Conservation (phyloP, 2,113 vertebrate species). For the Sceloporus tristichus region DNA sequence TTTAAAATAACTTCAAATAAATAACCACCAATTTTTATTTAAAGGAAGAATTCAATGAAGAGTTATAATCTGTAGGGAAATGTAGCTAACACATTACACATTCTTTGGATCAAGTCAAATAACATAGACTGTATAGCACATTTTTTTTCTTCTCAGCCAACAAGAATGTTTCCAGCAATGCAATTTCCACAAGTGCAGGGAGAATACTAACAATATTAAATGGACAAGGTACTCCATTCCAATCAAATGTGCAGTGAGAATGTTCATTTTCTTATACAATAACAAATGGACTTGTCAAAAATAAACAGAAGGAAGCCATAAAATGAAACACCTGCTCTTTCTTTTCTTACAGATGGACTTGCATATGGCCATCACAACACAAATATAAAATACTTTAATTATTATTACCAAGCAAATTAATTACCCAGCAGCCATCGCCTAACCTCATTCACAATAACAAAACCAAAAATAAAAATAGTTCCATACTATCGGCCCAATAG, state of each 20-base stretch:
- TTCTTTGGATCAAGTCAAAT: constrained; percentile 42
- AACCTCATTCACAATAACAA: constrained; percentile 51
- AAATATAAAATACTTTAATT: constrained; percentile 68
- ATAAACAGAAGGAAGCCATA: constrained; percentile 68
- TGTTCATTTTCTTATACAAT: constrained; percentile 65
- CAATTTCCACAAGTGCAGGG: constrained; percentile 29
- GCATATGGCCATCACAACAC: constrained; percentile 61
- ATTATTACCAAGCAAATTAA: constrained; percentile 69
- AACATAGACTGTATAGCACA: background rate
- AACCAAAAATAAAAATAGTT: background rate
- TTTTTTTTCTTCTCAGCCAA: constrained; percentile 9
- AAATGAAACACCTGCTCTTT: constrained; percentile 67
- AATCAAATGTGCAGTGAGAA: constrained; percentile 49
- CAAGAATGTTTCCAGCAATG: constrained; percentile 27
- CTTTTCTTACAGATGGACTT: constrained; percentile 68
- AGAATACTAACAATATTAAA: constrained; percentile 42
- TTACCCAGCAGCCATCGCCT: constrained; percentile 28
- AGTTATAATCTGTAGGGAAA: constrained; percentile 1
- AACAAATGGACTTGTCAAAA: constrained; percentile 68
- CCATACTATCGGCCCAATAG: background rate
- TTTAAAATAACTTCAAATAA: background rate
- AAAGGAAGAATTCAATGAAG: constrained; percentile 12
- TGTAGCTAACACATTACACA: constrained; percentile 28
- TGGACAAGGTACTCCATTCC: constrained; percentile 38
- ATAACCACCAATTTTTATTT: background rate